A percentile compares a stretch with the other conserved stretches of the same genome.
Conservation (phyloP, 2,888 invertebrate genomes). For the Eristalinus aeneus region DNA sequence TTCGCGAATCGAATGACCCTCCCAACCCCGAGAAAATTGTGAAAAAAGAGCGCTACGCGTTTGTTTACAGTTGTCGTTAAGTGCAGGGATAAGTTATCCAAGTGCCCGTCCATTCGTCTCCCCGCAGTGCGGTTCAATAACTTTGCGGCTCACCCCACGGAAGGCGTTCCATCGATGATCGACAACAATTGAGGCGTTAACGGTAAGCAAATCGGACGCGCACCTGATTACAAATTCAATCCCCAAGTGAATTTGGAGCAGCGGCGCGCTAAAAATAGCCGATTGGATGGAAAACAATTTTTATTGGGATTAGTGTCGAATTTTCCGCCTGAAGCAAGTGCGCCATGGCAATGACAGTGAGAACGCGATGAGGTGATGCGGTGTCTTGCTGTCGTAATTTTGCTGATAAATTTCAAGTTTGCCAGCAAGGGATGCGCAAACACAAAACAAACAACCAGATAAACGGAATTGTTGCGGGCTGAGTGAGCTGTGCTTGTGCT, state of each 20-base stretch:
- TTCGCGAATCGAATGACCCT: background rate
- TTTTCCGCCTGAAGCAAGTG: background rate
- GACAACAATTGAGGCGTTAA: background rate
- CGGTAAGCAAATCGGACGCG: constrained; percentile 37
- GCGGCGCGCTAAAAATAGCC: constrained; percentile 15
- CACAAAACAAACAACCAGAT: background rate
- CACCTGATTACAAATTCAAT: constrained; percentile 23
- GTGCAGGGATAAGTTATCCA: background rate
- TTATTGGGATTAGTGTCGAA: background rate
- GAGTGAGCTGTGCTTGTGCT: background rate
- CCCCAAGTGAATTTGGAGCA: background rate
- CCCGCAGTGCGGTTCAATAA: background rate
- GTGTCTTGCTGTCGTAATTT: constrained; percentile 10
- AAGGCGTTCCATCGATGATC: background rate
- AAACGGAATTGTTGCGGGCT: background rate
- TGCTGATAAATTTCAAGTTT: constrained; percentile 30
- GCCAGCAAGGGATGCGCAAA: background rate
- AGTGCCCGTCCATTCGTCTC: background rate
- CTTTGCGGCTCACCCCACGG: background rate
- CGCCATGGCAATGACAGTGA: constrained; percentile 35
- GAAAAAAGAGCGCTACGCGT: background rate
- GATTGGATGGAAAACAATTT: constrained; percentile 1
- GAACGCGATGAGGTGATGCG: constrained; percentile 23
- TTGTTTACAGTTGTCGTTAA: background rate
- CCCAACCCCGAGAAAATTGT: background rate